phyloP scores from a whole-genome alignment of 2,888 invertebrate species.

The Cosmia pyralina region DNA sequence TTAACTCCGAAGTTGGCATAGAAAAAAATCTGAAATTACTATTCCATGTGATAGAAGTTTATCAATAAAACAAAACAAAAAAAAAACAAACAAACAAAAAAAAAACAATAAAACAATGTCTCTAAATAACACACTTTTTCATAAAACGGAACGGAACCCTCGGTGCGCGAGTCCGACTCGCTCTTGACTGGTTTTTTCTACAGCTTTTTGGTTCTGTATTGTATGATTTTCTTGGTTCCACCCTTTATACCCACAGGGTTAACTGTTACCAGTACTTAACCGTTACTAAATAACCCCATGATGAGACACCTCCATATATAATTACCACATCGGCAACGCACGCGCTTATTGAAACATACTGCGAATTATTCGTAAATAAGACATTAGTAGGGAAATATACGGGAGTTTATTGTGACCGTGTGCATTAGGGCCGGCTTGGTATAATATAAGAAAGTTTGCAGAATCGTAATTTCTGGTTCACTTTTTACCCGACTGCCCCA shows the following conservation, averaged over 20 bases:
- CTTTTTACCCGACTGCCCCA: neutral
- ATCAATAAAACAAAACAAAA: too few species aligned
- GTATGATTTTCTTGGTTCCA: neutral
- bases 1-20: too few species aligned
- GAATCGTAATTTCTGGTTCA: neutral
- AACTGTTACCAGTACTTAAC: constrained; percentile 4
- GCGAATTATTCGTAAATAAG: constrained; percentile 71
- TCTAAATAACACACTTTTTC: too few species aligned
- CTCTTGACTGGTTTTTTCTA: too few species aligned
- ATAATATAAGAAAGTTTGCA: neutral
- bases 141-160: too few species aligned
- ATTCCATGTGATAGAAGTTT: too few species aligned
- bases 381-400: constrained; percentile 66
- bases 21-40: too few species aligned
- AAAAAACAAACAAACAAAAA: too few species aligned
- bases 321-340: constrained; percentile 74
- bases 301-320: constrained; percentile 15
- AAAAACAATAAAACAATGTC: too few species aligned
- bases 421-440: too few species aligned
- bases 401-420: constrained; percentile 4
- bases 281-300: constrained; percentile 21
- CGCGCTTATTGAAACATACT: constrained; percentile 60
- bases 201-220: neutral
- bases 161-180: too few species aligned
- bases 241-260: neutral